Base-by-base conservation (phyloP, 2,113 vertebrate genomes). In the Entomyzon cyanotis region DNA sequence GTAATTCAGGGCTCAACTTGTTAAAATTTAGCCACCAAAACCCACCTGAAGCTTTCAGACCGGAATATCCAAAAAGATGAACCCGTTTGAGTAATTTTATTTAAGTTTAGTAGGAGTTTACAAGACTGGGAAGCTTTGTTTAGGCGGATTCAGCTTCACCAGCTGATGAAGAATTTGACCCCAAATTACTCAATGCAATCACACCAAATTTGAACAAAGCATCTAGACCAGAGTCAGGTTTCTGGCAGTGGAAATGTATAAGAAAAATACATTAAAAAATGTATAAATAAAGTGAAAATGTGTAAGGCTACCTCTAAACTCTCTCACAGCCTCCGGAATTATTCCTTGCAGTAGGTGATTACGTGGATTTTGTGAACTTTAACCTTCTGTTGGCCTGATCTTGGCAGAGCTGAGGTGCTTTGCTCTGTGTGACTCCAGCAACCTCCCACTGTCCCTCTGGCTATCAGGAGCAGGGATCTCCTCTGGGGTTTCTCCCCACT, bases 381-480 rank as follows among this genome's bases (percentile, higher is more conserved):
- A 83, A 25, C 81, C 56, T 68, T 28, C 44, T 16, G 14, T 18
- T 1, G 10, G 53, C 31, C 79, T 25, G 47, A 44, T 93, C 35
- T 47, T n/a, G 67, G 87, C 76, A 88, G 13, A 47, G 63, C 33
- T 2, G 8, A 59, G 70, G 49, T 5, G 7, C 46, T n/a, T 24
- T 74, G 49, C 25, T 46, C 50, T 19, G 59, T 0, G 0, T 5
- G 88, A 11, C 65, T 80, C 10, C 3, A 4, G 35, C 0, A 9
- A 17, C 50, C 59, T 35, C 9, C 1, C 41, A 18, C 39, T 41
- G 44, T 84, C 60, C 50, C 79, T 12, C 39, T 41, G 16, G 80
- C 92, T 92, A 24, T 90, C 44, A 2, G 92, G 88, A 90, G 73
- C 65, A 35, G 83, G 58, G 77, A 87, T 92, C 88, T 94, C 75